phyloP scores from a whole-genome alignment of 2,888 invertebrate genomes.

The Operophtera brumata region DNA sequence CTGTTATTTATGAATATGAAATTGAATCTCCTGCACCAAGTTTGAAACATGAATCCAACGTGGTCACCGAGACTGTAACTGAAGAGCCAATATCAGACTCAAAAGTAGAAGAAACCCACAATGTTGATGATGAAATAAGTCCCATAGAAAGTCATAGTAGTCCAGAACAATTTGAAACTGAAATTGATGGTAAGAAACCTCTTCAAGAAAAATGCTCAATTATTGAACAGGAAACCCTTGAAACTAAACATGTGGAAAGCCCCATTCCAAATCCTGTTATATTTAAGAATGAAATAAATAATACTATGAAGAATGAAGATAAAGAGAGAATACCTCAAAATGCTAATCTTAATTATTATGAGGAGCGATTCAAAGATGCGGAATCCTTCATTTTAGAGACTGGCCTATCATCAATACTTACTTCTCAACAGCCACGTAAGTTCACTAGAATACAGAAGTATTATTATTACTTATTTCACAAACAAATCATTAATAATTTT shows the following conservation, averaged over 20 bases:
- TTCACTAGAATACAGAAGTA: conserved; percentile 11
- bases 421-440: conserved; percentile 58
- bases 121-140: conserved; percentile 34
- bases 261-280: conserved; percentile 37
- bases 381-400: conserved; percentile 88
- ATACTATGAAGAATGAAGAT: conserved; percentile 48
- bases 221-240: conserved; percentile 36
- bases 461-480: neutral
- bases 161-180: conserved; percentile 29
- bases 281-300: conserved; percentile 41
- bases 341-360: conserved; percentile 72
- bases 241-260: conserved; percentile 46
- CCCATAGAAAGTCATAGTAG: conserved; percentile 34
- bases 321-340: conserved; percentile 54
- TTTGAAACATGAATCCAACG: conserved; percentile 65
- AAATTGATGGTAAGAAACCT: conserved; percentile 20
- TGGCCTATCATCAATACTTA: conserved; percentile 65
- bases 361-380: conserved; percentile 88
- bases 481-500: neutral
- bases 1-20: conserved; percentile 69
- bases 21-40: conserved; percentile 63
- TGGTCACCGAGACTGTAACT: conserved; percentile 39
- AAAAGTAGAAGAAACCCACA: conserved; percentile 30
- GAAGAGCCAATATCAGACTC: conserved; percentile 31
- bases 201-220: conserved; percentile 33